These are phyloP conservation scores for Penaeus vannamei DNA, from an alignment of 1,140 invertebrate genomes.

Conservation along the genomic window DNA sequence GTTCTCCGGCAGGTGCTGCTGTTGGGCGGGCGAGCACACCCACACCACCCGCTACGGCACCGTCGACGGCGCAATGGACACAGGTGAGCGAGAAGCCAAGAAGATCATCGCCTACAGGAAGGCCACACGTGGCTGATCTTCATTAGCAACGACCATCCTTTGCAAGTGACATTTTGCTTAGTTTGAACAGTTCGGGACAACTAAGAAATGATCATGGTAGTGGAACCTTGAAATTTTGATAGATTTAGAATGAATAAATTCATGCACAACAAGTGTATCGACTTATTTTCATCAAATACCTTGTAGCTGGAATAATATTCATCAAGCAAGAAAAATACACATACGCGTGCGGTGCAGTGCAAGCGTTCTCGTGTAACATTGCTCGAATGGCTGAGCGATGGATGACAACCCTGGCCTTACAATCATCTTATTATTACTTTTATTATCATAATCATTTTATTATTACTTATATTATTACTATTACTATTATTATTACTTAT, in stretches of 20 bases:
- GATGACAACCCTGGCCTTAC: too few relatives aligned
- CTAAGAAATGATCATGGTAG: too few relatives aligned
- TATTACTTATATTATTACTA: too few relatives aligned
- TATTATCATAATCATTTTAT: too few relatives aligned
- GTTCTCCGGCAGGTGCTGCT: not conserved
- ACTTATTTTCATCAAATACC: not conserved
- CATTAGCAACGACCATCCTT: not conserved
- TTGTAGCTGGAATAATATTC: not conserved
- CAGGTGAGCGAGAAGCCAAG: not conserved
- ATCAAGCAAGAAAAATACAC: not conserved
- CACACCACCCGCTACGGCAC: not conserved
- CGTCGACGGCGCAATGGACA: not conserved
- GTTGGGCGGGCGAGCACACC: slow-evolving; percentile 4
- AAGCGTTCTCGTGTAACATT: not conserved
- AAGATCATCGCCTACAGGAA: not conserved
- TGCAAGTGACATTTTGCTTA: too few relatives aligned
- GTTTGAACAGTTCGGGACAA: too few relatives aligned
- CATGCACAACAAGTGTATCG: not conserved
- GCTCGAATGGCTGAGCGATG: too few relatives aligned
- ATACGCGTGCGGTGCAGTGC: not conserved
- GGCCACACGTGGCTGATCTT: not conserved
- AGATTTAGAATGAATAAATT: not conserved
- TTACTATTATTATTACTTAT: too few relatives aligned
- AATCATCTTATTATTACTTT: too few relatives aligned
- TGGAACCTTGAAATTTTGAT: too few relatives aligned